Base-by-base conservation (phyloP, 2,888 invertebrate genomes). In the Xylocampa areola region DNA sequence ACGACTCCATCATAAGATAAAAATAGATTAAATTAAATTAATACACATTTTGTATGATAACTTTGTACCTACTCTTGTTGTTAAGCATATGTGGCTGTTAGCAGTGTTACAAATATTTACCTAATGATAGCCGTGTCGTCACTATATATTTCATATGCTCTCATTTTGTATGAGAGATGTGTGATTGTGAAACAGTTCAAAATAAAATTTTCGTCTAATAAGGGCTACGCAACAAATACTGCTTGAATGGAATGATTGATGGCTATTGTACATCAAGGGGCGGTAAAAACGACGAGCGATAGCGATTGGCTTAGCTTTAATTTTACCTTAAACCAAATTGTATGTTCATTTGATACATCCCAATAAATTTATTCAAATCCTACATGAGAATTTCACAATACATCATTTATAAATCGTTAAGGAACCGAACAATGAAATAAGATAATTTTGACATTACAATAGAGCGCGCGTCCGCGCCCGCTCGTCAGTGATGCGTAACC, bases 231-330 rank as follows among this genome's bases (percentile, higher is more conserved):
- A 73, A 73, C 61, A 73, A 69, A 60, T 68, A 62, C 49, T 74
- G 68, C 73, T 77, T 71, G 70, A 76, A 76, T 77, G 69, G 52
- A 73, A 81, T 84, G 82, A 84, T 84, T 83, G 81, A 84, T 82
- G 63, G 61, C 69, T 63, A 54, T 54, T 54, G 53, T 59, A 47
- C 6, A 47, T 50, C 29, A 53, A 41, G 43, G 16, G 17, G 40
- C 17, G 63, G 63, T 40, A 30, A 43, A 72, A 59, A 49, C 39
- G 13, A 68, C 33, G 48, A 65, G 76, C 73, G 68, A 8, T 4
- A 65, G 74, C 70, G 74, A 54, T 53, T 66, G 8, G 27, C 33
- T 36, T 10, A 13, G 10, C 17, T 35, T 6, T 32, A 30, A 25
- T 8, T 25, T 1, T 32, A 30, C n/a, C n/a, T n/a, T n/a, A 45